Conservation (phyloP, 2,797 vertebrate species). For the Enteromius radiatus region DNA sequence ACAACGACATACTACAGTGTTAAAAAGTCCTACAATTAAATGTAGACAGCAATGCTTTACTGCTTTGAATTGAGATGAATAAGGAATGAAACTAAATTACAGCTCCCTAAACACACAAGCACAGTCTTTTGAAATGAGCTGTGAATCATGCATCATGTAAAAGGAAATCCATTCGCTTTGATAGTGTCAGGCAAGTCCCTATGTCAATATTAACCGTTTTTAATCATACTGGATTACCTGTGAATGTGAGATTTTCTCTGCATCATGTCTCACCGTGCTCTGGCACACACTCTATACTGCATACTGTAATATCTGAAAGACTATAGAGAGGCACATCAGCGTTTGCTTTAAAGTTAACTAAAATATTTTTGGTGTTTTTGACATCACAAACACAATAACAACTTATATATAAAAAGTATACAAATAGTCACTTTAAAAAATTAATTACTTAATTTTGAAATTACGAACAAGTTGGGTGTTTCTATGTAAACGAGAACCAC, state of each 20-base stretch:
- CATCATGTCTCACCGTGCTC: slow-evolving; percentile 35
- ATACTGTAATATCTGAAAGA: slow-evolving; percentile 5
- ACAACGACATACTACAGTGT: background rate
- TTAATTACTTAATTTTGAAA: background rate
- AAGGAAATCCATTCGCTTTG: slow-evolving; percentile 62
- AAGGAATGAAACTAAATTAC: background rate
- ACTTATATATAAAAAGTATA: background rate
- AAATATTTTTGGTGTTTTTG: background rate
- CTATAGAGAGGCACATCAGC: background rate
- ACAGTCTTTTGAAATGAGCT: slow-evolving; percentile 3
- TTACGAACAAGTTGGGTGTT: background rate
- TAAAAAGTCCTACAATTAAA: slow-evolving; percentile 7
- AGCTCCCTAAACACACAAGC: slow-evolving; percentile 15
- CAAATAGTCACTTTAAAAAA: slow-evolving; percentile 7
- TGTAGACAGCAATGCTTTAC: background rate
- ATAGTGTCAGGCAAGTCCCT: slow-evolving; percentile 66
- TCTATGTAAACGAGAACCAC: slow-evolving; percentile 16
- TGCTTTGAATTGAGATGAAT: background rate
- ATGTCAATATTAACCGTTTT: slow-evolving; percentile 70
- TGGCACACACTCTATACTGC: background rate
- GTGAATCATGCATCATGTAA: slow-evolving; percentile 34
- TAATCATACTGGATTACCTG: slow-evolving; percentile 36
- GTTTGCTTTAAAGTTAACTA: background rate
- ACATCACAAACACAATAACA: background rate
- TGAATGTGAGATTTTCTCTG: slow-evolving; percentile 41